Evolutionary conservation across 2,888 invertebrate species (phyloP), one percentile per base, ranked within the genome.

Genomic region (Apoda limacodes): DNA sequence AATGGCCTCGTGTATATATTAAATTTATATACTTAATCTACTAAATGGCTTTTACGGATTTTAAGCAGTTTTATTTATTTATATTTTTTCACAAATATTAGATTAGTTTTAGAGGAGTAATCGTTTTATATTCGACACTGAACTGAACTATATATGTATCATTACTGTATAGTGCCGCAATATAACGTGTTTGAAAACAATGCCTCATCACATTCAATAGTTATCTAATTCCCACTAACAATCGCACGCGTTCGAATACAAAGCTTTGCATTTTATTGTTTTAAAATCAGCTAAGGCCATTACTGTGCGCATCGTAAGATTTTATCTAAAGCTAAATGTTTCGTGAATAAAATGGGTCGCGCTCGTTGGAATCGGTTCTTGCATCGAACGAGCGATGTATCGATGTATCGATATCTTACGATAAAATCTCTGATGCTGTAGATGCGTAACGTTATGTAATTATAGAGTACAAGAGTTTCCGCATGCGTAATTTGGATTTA

Each of bases 291-390:
- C 42, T 46, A 35, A 43, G 46, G 44, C 52, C 48, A 57, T 52
- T 63, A 60, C 56, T 55, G 58, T 48, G 55, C 55, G 53, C 47
- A 50, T 49, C 48, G 46, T 51, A 48, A 60, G 76, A 78, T 76
- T 56, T 60, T 70, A 76, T 78, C 78, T 55, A 44, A 45, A 57
- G 61, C 64, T 67, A 72, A 74, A 75, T 72, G 74, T 74, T 76
- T 69, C 65, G 62, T 64, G 72, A 63, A 75, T 74, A 72, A 78
- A 72, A 76, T 78, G 68, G 72, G 75, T 71, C 67, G 61, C 70
- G 70, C 64, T 66, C 55, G 53, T 64, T 60, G 50, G 56, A 64
- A 69, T 67, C 70, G 58, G 57, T 63, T 63, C 64, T 58, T 44
- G 50, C 51, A 64, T 67, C 62, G 60, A 42, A 28, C 45, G 48